Evolutionary conservation across 2,113 vertebrate species (phyloP).

Genomic region (Hystrix brachyura): DNA sequence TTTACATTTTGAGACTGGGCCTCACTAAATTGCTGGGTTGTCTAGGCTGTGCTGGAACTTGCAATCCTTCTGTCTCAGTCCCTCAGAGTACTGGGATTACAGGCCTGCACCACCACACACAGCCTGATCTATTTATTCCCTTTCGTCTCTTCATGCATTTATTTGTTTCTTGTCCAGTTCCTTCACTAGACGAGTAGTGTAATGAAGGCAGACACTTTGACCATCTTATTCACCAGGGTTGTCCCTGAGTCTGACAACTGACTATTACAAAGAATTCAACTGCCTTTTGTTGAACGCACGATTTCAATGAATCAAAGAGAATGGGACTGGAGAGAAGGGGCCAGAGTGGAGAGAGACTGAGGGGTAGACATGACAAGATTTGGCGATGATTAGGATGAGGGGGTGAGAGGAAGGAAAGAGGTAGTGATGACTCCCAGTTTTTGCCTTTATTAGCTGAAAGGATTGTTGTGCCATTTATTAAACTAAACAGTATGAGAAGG

Average conservation of each 20-base stretch:
- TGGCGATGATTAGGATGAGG: not conserved
- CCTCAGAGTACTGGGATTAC: not conserved
- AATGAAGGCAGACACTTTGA: not conserved
- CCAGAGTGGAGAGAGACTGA: not conserved
- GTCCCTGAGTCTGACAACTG: not conserved
- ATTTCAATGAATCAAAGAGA: not conserved
- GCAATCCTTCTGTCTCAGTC: not conserved
- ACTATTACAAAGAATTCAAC: not conserved
- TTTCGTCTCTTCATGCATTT: not conserved
- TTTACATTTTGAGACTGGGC: not conserved
- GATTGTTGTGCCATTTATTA: not conserved
- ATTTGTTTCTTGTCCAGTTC: slow-evolving; percentile 41
- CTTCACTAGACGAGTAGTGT: not conserved
- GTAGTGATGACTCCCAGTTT: not conserved
- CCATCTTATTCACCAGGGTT: not conserved
- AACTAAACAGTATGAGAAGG: not conserved
- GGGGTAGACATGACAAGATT: not conserved
- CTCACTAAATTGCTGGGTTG: not conserved
- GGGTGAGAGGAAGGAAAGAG: not conserved
- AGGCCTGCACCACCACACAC: not conserved
- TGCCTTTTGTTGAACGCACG: slow-evolving; percentile 4
- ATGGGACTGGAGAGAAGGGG: not conserved
- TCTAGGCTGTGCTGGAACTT: not conserved
- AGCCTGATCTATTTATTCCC: not conserved
- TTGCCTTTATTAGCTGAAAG: not conserved